Base-by-base conservation (phyloP, 2,797 vertebrate genomes). In the Setipinna tenuifilis region DNA sequence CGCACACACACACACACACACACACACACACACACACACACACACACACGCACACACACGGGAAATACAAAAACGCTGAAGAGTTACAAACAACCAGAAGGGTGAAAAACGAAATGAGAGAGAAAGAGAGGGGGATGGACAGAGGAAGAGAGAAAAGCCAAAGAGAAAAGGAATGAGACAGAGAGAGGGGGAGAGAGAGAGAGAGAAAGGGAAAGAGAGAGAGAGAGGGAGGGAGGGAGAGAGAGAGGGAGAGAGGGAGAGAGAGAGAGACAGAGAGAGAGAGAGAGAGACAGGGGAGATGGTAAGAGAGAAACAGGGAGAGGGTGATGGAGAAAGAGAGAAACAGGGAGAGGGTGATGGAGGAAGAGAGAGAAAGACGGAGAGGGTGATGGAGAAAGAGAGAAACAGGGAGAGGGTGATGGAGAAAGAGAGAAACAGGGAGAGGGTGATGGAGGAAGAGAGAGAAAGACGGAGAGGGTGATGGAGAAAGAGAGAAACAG, bases 281-380 rank as follows among this genome's bases (percentile, higher is more conserved):
- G 83, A 85, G 86, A 86, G 46, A 83, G 83, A 85, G 59, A 85
- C 54, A 78, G 41, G 85, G 82, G 28, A 19, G 50, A 54, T 54
- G 50, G 50, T 3, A 9, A 54, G 1, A 54, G 31, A 75, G 57
- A 25, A n/a, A 81, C 35, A 54, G 85, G 82, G n/a, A 85, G 62
- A 84, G 68, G 82, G 83, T 11, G 84, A 82, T 88, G 86, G 17
- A 41, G 90, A 93, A 94, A 91, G 90, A 91, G 90, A 21, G 50
- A 54, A 0, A 1, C 0, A 9, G 3, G 50, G 44, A 54, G 85
- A 82, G n/a, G 84, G 65, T 71, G 57, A 81, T 31, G 54, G 58
- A 19, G 10, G 23, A 3, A 62, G 82, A 10, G 65, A 75, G 6
- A 9, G 19, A n/a, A 7, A 25, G 54, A 25, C 4, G 25, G 28